A percentile compares a stretch with the other conserved stretches of the same genome.
Conservation (phyloP, 2,797 vertebrate genomes). For the Ctenochaetus hawaiiensis region DNA sequence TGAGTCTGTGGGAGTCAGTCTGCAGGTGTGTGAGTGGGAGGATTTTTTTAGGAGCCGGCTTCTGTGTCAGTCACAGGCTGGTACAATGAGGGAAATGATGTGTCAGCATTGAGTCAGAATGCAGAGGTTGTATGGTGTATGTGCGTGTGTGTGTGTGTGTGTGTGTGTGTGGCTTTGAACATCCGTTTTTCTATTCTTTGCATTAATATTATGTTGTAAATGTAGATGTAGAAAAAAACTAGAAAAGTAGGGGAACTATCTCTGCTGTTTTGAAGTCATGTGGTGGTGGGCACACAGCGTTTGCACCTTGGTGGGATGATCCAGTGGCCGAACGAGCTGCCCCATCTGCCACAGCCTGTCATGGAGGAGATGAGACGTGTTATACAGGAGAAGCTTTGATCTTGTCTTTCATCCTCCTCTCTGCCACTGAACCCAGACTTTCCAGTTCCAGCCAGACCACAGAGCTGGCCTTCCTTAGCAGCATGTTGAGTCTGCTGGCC, state of each 20-base stretch:
- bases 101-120: constrained; percentile 28
- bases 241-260: too few relatives aligned
- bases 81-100: constrained; percentile 31
- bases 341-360: not conserved
- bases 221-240: not conserved
- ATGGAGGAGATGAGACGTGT: not conserved
- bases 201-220: not conserved
- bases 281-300: not conserved
- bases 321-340: not conserved
- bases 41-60: constrained; percentile 33
- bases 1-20: constrained; percentile 9
- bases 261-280: not conserved
- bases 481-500: not conserved
- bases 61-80: constrained; percentile 49
- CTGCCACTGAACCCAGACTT: not conserved
- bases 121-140: not conserved
- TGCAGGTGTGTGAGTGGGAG: constrained; percentile 66
- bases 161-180: not conserved
- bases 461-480: not conserved
- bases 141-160: not conserved
- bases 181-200: not conserved
- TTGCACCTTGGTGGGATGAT: not conserved
- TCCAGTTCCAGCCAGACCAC: not conserved
- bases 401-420: not conserved
- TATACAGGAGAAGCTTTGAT: constrained; percentile 1